Base-by-base conservation (phyloP, 1,140 invertebrate species). In the Colletes latitarsis region DNA sequence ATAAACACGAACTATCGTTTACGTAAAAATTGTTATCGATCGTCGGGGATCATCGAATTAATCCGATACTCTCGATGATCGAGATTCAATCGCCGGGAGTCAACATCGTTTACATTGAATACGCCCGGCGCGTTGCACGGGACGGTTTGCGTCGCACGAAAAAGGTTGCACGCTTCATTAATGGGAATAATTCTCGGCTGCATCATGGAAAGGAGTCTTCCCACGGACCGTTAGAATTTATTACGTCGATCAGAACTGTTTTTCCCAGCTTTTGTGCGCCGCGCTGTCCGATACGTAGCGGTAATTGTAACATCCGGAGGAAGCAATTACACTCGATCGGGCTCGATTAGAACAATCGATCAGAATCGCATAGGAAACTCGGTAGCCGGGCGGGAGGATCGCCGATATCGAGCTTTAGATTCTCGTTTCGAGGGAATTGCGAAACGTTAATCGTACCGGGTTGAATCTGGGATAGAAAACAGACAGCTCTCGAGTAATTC, bases 281-380 rank as follows among this genome's bases (percentile, higher is more conserved):
- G n/a, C 52, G 9, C 14, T 55, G 60, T 79, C 70, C 77, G 70
- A 73, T 79, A 78, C 52, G 70, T 57, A 49, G 77, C 60, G 70
- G 77, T 73, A 66, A 79, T 79, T 66, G 77, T 73, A 73, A 79
- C 70, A 73, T 79, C 77, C 77, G 77, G 60, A 79, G 77, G 77
- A 79, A 79, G 60, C 70, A 79, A 79, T 79, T 79, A 79, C 77
- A 43, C 49, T 46, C 52, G 70, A n/a, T 21, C 41, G 8, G 19
- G 60, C 77, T 79, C 77, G 77, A 79, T 79, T 73, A 72, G 60
- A 64, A 72, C 77, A 66, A 79, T 79, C 77, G 77, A 66, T 79
- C 70, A 39, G 49, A 49, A 77, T 68, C 66, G 12, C 41, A 46
- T 41, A 14, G 17, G n/a, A 73, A 73, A 78, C 69, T 39, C 76